Evolutionary conservation across 2,797 vertebrate genomes (phyloP).

Genomic region (Tadarida brasiliensis): DNA sequence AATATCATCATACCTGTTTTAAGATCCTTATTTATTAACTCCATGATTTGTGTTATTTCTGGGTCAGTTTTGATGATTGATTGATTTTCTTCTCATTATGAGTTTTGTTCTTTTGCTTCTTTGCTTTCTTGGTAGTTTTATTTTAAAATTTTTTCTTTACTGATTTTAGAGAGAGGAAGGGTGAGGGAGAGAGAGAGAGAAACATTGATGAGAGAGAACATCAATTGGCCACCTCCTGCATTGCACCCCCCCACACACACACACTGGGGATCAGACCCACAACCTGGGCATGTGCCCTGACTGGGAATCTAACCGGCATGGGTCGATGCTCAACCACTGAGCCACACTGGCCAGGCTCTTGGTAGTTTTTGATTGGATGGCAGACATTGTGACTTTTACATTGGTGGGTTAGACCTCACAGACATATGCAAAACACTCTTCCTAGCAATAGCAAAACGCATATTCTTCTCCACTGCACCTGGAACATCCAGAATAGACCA

Average conservation of each 20-base stretch:
- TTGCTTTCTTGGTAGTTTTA: not conserved
- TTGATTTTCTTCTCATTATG: not conserved
- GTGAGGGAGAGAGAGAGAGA: too few relatives aligned
- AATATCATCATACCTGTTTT: not conserved
- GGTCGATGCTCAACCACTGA: too few relatives aligned
- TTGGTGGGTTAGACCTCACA: not conserved
- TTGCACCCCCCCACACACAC: too few relatives aligned
- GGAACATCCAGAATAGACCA: not conserved
- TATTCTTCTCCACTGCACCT: not conserved
- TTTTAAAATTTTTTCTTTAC: too few relatives aligned
- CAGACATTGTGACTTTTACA: not conserved
- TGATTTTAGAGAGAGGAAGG: too few relatives aligned
- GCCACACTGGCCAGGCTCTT: not conserved
- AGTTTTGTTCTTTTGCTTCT: not conserved
- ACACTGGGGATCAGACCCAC: too few relatives aligned
- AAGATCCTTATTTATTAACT: not conserved
- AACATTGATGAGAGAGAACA: too few relatives aligned
- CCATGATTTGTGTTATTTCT: not conserved
- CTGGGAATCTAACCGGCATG: too few relatives aligned
- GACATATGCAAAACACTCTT: not conserved
- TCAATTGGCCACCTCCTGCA: too few relatives aligned
- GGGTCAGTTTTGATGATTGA: not conserved
- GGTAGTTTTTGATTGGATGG: not conserved
- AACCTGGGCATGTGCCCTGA: too few relatives aligned
- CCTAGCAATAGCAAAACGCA: not conserved